phyloP scores from a whole-genome alignment of 2,797 vertebrate species.

The Acestrorhynchus altus region DNA sequence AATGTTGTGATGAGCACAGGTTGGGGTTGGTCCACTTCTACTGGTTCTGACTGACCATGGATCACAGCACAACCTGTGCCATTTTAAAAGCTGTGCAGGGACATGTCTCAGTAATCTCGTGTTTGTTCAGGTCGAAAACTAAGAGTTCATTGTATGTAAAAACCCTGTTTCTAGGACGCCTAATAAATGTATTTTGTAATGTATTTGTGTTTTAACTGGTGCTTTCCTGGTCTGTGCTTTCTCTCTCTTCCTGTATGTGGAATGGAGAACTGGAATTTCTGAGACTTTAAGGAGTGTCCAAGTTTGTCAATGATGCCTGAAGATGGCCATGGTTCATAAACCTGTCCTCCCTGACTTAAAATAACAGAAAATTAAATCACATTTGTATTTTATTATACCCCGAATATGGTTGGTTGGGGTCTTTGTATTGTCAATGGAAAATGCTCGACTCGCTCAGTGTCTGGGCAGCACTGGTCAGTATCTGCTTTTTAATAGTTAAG shows the following conservation, averaged over 20 bases:
- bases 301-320: background rate
- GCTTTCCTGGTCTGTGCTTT: background rate
- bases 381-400: too few relatives aligned
- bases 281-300: background rate
- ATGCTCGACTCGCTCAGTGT: too few relatives aligned
- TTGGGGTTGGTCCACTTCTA: background rate
- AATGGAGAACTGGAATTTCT: too few relatives aligned
- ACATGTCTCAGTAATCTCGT: slow-evolving; percentile 12
- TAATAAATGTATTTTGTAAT: slow-evolving; percentile 59
- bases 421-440: too few relatives aligned
- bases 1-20: background rate
- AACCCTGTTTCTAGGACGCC: slow-evolving; percentile 23
- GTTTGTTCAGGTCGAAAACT: slow-evolving; percentile 26
- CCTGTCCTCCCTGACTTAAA: too few relatives aligned
- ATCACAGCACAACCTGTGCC: background rate
- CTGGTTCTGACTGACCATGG: slow-evolving; percentile 1
- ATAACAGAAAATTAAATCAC: too few relatives aligned
- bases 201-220: background rate
- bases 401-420: too few relatives aligned
- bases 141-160: slow-evolving; percentile 38
- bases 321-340: background rate
- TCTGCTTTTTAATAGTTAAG: too few relatives aligned
- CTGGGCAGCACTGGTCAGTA: too few relatives aligned
- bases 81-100: slow-evolving; percentile 5
- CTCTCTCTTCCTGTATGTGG: background rate